phyloP scores from a whole-genome alignment of 2,113 vertebrate genomes.

The Cettia cetti region DNA sequence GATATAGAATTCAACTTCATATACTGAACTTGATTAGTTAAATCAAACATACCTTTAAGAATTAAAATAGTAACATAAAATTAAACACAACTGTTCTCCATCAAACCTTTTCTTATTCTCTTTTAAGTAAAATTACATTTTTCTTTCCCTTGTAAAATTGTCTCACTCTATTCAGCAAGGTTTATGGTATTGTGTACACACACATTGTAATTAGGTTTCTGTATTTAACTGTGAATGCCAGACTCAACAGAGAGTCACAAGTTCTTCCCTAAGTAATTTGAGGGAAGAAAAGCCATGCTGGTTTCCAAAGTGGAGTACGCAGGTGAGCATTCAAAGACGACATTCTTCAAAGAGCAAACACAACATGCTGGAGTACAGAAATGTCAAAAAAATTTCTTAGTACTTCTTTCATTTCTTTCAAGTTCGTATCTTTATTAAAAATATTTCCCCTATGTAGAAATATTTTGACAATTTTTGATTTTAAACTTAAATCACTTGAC shows the following conservation, averaged over 20 bases:
- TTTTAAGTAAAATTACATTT: background rate
- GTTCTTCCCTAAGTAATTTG: background rate
- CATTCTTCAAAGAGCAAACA: constrained; percentile 32
- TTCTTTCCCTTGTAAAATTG: background rate
- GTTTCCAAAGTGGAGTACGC: constrained; percentile 13
- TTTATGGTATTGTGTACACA: background rate
- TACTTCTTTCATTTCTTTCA: background rate
- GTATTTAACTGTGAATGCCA: background rate
- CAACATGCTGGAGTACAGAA: background rate
- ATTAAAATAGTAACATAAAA: background rate
- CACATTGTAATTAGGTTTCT: background rate
- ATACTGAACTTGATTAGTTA: background rate
- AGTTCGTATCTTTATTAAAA: constrained; percentile 8
- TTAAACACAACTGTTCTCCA: background rate
- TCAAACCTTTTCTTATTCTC: background rate
- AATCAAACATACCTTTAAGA: background rate
- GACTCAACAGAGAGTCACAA: background rate
- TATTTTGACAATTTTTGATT: constrained; percentile 6
- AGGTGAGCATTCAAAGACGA: background rate
- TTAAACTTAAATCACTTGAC: constrained; percentile 18
- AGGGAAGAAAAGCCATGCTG: background rate
- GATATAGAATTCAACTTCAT: background rate
- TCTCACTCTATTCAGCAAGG: background rate
- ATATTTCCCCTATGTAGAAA: background rate
- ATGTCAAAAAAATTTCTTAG: background rate